Base-by-base conservation (phyloP, 2,113 vertebrate species). In the Tachuris rubrigastra region DNA sequence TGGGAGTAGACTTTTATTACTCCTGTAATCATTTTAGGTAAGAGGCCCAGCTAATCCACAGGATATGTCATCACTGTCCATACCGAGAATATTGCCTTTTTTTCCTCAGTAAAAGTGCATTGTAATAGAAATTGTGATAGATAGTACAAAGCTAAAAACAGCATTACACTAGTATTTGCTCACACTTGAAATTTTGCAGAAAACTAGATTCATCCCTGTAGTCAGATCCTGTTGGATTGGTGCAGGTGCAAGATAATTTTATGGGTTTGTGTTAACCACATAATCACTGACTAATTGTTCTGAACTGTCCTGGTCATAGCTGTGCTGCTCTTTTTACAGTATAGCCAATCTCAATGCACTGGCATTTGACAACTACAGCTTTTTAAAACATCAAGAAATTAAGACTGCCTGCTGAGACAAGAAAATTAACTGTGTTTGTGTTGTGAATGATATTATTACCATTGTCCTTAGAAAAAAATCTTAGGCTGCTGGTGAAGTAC, bases 21-120 rank as follows among this genome's bases (percentile, higher is more conserved):
- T 95, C 65, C 47, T 89, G 5, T 98, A 97, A 97, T 98, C 95
- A 87, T 96, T 49, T 98, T 96, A 95, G 83, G 90, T 97, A 95
- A 95, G 88, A 94, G 44, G 41, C 33, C 50, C 88, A 89, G 46
- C 73, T 96, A 97, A 97, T 97, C 90, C 91, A 87, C 52, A 31
- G 37, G 31, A 52, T 76, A n/a, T 50, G 47, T 94, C 69, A 24
- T 63, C 4, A 4, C 65, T 91, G 33, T 24, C 37, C 19, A 14
- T 73, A 88, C 33, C 73, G 52, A 92, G 94, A 92, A 90, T 90
- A 66, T n/a, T 90, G 18, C 21, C 6, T 37, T 75, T 56, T 82
- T 94, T 30, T 83, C 92, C 82, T 87, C 9, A 62, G 12, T 58
- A 85, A 50, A 62, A 80, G 31, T 53, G 6, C 55, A 74, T 89